These are phyloP conservation scores for Patiria pectinifera DNA, from an alignment of 53 echinoderm and acorn worm species.

Conservation along the genomic window DNA sequence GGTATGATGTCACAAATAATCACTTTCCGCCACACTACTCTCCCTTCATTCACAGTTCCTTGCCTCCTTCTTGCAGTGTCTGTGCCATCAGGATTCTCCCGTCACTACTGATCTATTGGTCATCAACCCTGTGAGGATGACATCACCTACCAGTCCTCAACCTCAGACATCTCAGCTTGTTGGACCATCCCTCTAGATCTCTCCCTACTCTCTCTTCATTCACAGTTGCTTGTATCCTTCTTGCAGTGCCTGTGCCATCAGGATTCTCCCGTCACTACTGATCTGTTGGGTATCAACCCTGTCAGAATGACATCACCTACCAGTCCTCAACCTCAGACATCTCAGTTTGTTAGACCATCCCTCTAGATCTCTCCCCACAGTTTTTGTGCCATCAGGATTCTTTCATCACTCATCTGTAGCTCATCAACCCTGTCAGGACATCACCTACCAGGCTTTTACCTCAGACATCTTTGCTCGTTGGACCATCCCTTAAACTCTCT, in stretches of 20 bases:
- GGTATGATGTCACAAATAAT: no score
- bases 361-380: background rate
- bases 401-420: conserved; percentile 28
- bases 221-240: no score
- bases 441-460: conserved; percentile 27
- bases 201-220: background rate
- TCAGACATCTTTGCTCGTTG: background rate
- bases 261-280: no score
- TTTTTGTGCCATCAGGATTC: background rate
- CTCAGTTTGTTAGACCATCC: background rate
- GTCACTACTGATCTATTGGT: background rate
- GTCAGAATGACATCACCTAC: no score
- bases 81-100: background rate
- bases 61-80: no score
- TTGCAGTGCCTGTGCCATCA: no score
- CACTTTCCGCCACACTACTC: no score
- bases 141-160: background rate
- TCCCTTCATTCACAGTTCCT: no score
- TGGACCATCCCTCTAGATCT: background rate
- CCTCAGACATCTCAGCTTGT: background rate
- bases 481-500: background rate
- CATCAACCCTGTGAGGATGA: background rate
- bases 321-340: background rate
- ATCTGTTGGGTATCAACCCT: no score
- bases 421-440: conserved; percentile 17